Evolutionary conservation across 2,113 vertebrate species (phyloP).

Genomic region (Romanogobio albipinnatus): DNA sequence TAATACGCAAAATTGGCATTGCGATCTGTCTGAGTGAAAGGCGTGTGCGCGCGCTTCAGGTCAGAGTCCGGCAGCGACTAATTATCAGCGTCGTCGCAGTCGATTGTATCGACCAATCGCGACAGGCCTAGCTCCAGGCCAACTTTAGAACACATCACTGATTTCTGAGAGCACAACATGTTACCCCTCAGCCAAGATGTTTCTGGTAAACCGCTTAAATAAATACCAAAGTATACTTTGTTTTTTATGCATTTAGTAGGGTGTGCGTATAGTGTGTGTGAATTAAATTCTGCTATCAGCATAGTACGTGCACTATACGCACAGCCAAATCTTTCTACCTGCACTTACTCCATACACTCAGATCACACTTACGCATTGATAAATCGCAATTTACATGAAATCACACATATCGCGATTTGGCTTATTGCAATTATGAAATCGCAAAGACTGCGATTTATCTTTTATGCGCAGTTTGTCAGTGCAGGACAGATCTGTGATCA

Average conservation of each 20-base stretch:
- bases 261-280: neutral
- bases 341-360: neutral
- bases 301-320: neutral
- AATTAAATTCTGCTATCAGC: neutral
- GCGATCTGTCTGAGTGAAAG: no score
- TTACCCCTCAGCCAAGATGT: neutral
- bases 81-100: no score
- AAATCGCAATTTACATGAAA: no score
- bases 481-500: no score
- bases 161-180: slow-evolving; percentile 17
- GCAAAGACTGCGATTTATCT: no score
- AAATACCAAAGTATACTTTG: neutral
- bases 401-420: no score
- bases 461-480: no score
- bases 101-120: no score
- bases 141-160: slow-evolving; percentile 14
- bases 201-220: neutral
- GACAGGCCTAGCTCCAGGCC: neutral
- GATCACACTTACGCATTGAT: neutral
- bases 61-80: no score
- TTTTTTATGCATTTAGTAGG: neutral
- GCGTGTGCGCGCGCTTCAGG: no score
- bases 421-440: no score
- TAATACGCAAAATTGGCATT: no score
- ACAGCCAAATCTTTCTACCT: neutral